Conservation (phyloP, 2,888 invertebrate genomes). For the Orthosia gothica region DNA sequence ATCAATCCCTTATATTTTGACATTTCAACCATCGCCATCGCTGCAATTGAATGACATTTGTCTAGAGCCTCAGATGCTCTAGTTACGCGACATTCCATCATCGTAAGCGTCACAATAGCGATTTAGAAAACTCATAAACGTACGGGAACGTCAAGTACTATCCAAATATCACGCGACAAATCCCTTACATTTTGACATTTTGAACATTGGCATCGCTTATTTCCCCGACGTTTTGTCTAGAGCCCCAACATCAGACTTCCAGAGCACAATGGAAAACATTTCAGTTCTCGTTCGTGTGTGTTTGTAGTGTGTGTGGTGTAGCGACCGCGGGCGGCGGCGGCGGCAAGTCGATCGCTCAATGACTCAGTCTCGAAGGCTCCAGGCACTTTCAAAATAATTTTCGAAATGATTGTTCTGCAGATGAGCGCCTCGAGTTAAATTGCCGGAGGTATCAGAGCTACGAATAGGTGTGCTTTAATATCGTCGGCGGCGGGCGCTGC, state of each 20-base stretch:
- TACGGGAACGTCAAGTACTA: too few species aligned
- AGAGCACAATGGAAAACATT: slow-evolving; percentile 37
- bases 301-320: slow-evolving; percentile 18
- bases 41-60: too few species aligned
- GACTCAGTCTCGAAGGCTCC: slow-evolving; percentile 71
- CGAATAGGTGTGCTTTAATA: slow-evolving; percentile 78
- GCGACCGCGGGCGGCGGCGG: slow-evolving; percentile 51
- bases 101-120: too few species aligned
- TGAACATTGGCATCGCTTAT: too few species aligned
- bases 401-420: slow-evolving; percentile 88
- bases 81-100: too few species aligned
- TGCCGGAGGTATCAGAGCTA: slow-evolving; percentile 79
- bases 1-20: too few species aligned
- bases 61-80: too few species aligned
- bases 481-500: slow-evolving; percentile 68
- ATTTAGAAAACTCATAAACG: too few species aligned
- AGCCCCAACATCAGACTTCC: slow-evolving; percentile 16
- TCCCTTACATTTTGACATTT: too few species aligned
- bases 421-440: slow-evolving; percentile 81
- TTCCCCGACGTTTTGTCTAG: too few species aligned
- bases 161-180: too few species aligned
- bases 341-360: slow-evolving; percentile 69
- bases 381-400: slow-evolving; percentile 87
- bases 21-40: too few species aligned
- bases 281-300: slow-evolving; percentile 38